Base-by-base conservation (phyloP, 2,113 vertebrate species). In the Notechis scutatus region DNA sequence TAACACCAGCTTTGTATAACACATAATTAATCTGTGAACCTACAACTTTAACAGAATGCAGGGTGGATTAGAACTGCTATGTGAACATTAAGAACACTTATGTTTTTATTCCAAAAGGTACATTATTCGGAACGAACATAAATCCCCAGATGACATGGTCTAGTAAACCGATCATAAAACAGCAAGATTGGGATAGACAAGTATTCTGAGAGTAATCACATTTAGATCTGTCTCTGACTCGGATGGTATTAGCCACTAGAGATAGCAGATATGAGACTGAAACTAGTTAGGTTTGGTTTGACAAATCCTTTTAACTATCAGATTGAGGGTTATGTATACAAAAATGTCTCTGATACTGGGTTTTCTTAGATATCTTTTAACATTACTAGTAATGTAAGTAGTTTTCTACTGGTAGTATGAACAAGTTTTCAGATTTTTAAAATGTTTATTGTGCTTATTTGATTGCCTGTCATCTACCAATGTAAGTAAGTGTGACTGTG, bases 41-140 rank as follows among this genome's bases (percentile, higher is more conserved):
- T 55, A n/a, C 64, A 39, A 29, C 45, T 94, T 94, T 88, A 52
- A 34, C 90, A 85, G 18, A n/a, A 2, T 92, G 56, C 81, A 89
- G 92, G 94, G 39, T 87, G 11, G 34, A 94, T 95, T 90, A 88
- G 52, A 69, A 50, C 91, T 95, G 92, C 29, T 61, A 86, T 34
- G 91, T 88, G 94, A 94, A 90, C 93, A 95, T 95, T 20, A 92
- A 96, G 96, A 96, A 92, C 81, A 94, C 86, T 57, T 88, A 64
- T 0, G 5, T 6, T 85, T 95, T 94, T 94, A 95, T 87, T 90
- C 92, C 87, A 92, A n/a, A 87, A 39, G 45, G 47, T 87, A 90
- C 26, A 87, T 90, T 86, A 90, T 52, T 64, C n/a, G 61, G 85
- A 93, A 90, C 92, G 92, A 93, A 69, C 54, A 92, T 96, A 95